Evolutionary conservation across 1,140 invertebrate genomes (phyloP), one percentile per base, ranked within the genome.

Genomic region (Periplaneta americana): DNA sequence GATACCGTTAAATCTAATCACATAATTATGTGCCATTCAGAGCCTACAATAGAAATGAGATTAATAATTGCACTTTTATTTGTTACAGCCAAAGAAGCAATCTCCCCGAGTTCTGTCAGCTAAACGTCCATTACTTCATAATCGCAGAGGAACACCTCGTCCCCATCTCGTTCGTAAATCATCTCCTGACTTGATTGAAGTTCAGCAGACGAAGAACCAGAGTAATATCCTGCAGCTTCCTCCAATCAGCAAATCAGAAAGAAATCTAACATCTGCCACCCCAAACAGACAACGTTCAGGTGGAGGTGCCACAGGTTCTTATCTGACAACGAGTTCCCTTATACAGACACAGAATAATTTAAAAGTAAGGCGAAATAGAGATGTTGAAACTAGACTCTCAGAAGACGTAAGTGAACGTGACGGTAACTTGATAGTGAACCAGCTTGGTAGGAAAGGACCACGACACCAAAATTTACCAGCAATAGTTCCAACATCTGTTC

Each of bases 71-170:
- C 32, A 9, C 34, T 76, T 33, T 34, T 15, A 31, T 77, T 34
- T 78, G 76, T 81, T 78, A 80, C 74, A 83, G 80, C 78, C 82
- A 66, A 84, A 84, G 76, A 77, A 48, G n/a, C 32, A 17, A 79
- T 33, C 77, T 34, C 39, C 82, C 37, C 57, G 82, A 75, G 82
- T 82, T 81, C 82, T 83, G 11, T 82, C 83, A 66, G 66, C 39
- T 32, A 82, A 82, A 74, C 83, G 33, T 75, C 82, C 33, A 34
- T 76, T 76, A 82, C 83, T 37, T 34, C 81, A n/a, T 80, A 78
- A 75, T 18, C 81, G 80, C 9, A 79, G 35, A n/a, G 78, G 31
- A n/a, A 37, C 78, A 31, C 34, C n/a, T 36, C 78, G 35, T 37
- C 32, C 34, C 15, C 32, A 33, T 4, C 32, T 8, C 2, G 34